phyloP scores from a whole-genome alignment of 2,888 invertebrate species.

The Microlaimidae sp. region DNA sequence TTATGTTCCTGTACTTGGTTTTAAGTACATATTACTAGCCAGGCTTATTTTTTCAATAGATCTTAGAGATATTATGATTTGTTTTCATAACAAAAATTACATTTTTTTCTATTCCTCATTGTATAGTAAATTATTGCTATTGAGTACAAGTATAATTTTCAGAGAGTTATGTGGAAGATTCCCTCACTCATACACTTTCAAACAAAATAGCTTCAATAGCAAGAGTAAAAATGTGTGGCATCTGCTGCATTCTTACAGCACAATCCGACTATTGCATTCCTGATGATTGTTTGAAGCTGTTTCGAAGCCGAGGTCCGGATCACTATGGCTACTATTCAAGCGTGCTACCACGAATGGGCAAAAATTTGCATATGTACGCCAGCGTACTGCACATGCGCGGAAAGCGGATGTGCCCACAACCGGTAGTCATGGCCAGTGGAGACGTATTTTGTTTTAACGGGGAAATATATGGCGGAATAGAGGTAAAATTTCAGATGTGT shows the following conservation, averaged over 20 bases:
- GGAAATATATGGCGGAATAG: slow-evolving; percentile 53
- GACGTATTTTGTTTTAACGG: slow-evolving; percentile 69
- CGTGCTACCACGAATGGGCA: background rate
- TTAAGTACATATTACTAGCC: no score
- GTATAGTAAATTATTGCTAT: no score
- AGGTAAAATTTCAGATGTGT: background rate
- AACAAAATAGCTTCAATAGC: no score
- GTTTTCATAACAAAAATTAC: no score
- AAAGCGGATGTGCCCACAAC: slow-evolving; percentile 48
- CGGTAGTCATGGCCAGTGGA: slow-evolving; percentile 43
- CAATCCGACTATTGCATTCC: no score
- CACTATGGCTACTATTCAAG: background rate
- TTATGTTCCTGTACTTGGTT: no score
- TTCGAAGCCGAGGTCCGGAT: slow-evolving; percentile 11
- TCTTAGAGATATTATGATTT: no score
- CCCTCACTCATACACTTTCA: no score
- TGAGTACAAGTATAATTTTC: no score
- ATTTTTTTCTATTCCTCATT: no score
- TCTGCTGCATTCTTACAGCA: background rate
- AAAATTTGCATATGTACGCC: slow-evolving; percentile 23
- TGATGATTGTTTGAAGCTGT: background rate
- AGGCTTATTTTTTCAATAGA: no score
- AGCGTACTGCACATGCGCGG: slow-evolving; percentile 74
- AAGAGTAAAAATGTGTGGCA: background rate
- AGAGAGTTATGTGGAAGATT: no score